Base-by-base conservation (phyloP, 2,888 invertebrate species). In the Himalopsyche anomala region DNA sequence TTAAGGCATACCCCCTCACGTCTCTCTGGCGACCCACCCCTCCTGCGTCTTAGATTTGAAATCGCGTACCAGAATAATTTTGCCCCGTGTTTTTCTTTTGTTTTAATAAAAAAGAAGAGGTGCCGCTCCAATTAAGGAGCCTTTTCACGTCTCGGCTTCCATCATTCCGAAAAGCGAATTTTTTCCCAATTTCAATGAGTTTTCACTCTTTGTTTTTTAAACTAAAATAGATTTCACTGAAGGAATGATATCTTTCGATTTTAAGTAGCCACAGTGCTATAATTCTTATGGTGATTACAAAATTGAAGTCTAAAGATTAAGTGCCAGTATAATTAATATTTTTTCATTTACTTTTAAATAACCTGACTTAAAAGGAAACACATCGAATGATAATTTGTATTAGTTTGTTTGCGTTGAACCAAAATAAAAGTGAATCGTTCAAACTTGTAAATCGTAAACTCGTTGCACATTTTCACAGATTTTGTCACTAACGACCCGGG, bases 61-160 rank as follows among this genome's bases (percentile, higher is more conserved):
- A 74, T 74, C 74, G 74, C 74, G 74, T 74, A 36, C 74, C 36
- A 74, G 74, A 74, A 74, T 74, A 74, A 74, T 74, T 74, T 74
- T 38, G 38, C 74, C 38, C 28, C 74, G 74, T 74, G 74, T 74
- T 74, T 74, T 74, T 74, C 74, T 74, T 74, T 74, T 74, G 74
- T 74, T 74, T 74, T 74, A 74, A 74, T 74, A 74, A 74, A 74
- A 74, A 74, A 74, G 74, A 74, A 74, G 74, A 74, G 19, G 74
- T 74, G 74, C 15, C 74, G 36, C 74, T 38, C 74, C 74, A 74
- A 74, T 74, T 74, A 74, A 74, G 74, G 74, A 15, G 19, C 74
- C 36, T 74, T 74, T 74, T 38, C 36, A 74, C 74, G 74, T 74
- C 36, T 74, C 19, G 38, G 38, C 74, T 74, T 36, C 74, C 74